Base-by-base conservation (phyloP, 2,797 vertebrate genomes). In the Poeciliopsis presidionis region DNA sequence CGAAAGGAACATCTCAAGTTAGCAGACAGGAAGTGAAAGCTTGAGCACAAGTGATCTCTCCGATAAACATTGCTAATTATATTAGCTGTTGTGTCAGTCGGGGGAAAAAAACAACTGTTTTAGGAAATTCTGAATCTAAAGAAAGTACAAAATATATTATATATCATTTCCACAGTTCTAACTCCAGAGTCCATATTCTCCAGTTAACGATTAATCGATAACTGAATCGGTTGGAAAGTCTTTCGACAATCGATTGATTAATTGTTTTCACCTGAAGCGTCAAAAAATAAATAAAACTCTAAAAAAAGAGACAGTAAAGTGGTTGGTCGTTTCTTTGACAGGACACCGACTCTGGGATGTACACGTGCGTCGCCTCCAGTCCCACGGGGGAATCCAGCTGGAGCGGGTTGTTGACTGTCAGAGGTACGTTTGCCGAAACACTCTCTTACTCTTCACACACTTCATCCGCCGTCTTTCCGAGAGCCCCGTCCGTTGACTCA, bases 311-410 rank as follows among this genome's bases (percentile, higher is more conserved):
- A 46, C 5, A 13, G 0, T 25, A 45, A 45, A 46, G 25, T 18
- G 4, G 13, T 13, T 7, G 65, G 39, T 28, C 6, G 86, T 61
- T 74, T 90, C 73, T 85, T 88, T 93, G 76, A 86, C 94, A 99
- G 98, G 96, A 97, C 86, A 86, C 81, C 0, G 97, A 99, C 89
- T 95, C 96, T 0, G 98, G 98, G 78, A 92, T 93, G 88, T 99
- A 99, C 30, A 96, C 96, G 74, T 99, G 98, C 0, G 89, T 97
- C 20, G 96, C 96, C 73, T 96, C 95, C 88, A 97, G 96, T 81
- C 83, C 93, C 11, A 94, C 65, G 0, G 97, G 98, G 0, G 96
- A 99, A 92, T 96, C 95, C 0, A 96, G 88, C 65, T 98, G 98
- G 98, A 96, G 94, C 28, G 95, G 96, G 78, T 95, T 94, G 88